Evolutionary conservation across 2,797 vertebrate species (phyloP).

Genomic region (Oreochromis grahami): DNA sequence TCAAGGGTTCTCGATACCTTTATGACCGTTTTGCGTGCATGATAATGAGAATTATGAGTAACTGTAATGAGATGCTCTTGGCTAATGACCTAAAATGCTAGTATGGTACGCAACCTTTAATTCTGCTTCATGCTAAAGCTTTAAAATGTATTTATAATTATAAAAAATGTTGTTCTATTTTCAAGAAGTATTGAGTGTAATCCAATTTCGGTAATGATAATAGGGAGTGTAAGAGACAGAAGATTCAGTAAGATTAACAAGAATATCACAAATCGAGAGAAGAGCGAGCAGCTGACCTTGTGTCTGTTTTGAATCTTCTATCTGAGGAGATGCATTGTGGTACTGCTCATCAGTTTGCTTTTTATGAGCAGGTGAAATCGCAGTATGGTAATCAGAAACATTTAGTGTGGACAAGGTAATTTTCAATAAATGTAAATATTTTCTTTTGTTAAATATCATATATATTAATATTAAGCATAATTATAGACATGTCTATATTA

Average conservation of each 20-base stretch:
- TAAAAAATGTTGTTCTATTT: background rate
- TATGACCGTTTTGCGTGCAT: background rate
- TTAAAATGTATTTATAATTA: background rate
- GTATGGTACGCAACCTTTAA: background rate
- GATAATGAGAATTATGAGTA: background rate
- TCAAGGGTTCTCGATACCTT: background rate
- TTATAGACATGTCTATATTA: background rate
- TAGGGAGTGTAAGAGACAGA: background rate
- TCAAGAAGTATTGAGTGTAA: background rate
- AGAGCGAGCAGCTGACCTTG: background rate
- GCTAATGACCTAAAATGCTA: background rate
- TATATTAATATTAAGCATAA: background rate
- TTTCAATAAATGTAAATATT: background rate
- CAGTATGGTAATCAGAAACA: background rate
- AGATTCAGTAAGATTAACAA: background rate
- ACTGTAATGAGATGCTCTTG: background rate
- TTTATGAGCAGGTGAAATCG: background rate
- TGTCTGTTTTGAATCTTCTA: background rate
- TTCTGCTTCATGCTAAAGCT: background rate
- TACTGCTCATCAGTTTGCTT: background rate
- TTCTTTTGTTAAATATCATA: background rate
- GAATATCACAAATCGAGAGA: background rate
- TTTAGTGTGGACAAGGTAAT: background rate
- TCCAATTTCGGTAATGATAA: background rate
- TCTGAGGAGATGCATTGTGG: background rate